Conservation (phyloP, 2,113 vertebrate genomes). For the Caracal caracal region DNA sequence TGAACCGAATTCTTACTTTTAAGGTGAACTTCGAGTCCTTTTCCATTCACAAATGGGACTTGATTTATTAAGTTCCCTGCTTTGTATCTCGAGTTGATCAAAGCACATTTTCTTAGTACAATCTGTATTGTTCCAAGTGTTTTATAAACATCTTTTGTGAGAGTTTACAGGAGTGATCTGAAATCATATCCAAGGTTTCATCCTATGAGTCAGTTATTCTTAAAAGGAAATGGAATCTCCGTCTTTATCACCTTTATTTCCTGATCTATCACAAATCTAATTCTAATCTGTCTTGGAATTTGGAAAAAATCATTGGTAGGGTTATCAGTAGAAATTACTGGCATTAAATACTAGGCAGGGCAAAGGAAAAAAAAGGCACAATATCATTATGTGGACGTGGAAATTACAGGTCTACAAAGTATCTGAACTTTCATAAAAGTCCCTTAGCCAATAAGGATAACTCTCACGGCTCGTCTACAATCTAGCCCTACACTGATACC, state of each 20-base stretch:
- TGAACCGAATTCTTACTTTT: slow-evolving; percentile 66
- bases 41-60: slow-evolving; percentile 67
- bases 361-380: background rate
- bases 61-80: slow-evolving; percentile 67
- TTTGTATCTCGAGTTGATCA: slow-evolving; percentile 74
- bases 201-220: slow-evolving; percentile 70
- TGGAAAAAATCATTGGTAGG: background rate
- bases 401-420: background rate
- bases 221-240: slow-evolving; percentile 60
- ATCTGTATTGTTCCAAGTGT: slow-evolving; percentile 77
- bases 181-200: slow-evolving; percentile 64
- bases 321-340: slow-evolving; percentile 16
- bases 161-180: slow-evolving; percentile 66
- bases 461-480: background rate
- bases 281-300: slow-evolving; percentile 12
- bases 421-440: background rate
- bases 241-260: slow-evolving; percentile 64
- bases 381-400: background rate
- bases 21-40: slow-evolving; percentile 65
- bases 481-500: background rate
- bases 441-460: background rate
- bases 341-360: background rate
- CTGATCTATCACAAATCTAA: slow-evolving; percentile 29
- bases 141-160: slow-evolving; percentile 76
- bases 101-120: slow-evolving; percentile 74